These are phyloP conservation scores for Chironomus tentans DNA, from an alignment of 2,888 invertebrate genomes.

Conservation along the genomic window DNA sequence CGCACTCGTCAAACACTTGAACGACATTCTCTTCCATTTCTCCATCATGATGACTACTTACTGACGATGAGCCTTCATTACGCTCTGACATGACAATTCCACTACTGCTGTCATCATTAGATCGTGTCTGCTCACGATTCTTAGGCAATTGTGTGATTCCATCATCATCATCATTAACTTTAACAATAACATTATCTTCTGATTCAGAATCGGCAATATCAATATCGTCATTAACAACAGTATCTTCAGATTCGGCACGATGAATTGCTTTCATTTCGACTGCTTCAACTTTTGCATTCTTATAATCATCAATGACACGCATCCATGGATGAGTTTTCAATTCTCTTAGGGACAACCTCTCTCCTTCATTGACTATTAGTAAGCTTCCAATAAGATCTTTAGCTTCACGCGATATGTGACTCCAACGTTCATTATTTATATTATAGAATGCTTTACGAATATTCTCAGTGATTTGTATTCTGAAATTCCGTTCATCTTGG, in stretches of 20 bases:
- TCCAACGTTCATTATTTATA: slow-evolving; percentile 50
- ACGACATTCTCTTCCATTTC: background rate
- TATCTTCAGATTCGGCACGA: slow-evolving; percentile 6
- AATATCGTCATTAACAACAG: slow-evolving; percentile 14
- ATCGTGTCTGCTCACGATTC: background rate
- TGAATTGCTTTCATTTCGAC: slow-evolving; percentile 11
- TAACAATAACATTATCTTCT: background rate
- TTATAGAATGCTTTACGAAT: slow-evolving; percentile 27
- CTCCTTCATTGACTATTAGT: slow-evolving; percentile 66
- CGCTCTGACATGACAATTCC: slow-evolving; percentile 30
- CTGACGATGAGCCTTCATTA: slow-evolving; percentile 29
- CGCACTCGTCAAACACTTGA: background rate
- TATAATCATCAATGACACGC: slow-evolving; percentile 34
- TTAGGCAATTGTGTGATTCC: background rate
- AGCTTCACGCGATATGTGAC: slow-evolving; percentile 60
- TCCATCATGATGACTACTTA: background rate
- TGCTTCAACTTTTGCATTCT: slow-evolving; percentile 10
- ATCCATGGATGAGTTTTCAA: slow-evolving; percentile 59
- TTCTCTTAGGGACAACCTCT: slow-evolving; percentile 58
- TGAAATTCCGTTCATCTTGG: background rate
- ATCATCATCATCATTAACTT: background rate
- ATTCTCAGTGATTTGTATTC: background rate
- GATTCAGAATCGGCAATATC: background rate
- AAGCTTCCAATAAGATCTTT: slow-evolving; percentile 67
- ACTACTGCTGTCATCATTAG: slow-evolving; percentile 34